phyloP scores from a whole-genome alignment of 2,888 invertebrate genomes.

The Ophion ellenae region DNA sequence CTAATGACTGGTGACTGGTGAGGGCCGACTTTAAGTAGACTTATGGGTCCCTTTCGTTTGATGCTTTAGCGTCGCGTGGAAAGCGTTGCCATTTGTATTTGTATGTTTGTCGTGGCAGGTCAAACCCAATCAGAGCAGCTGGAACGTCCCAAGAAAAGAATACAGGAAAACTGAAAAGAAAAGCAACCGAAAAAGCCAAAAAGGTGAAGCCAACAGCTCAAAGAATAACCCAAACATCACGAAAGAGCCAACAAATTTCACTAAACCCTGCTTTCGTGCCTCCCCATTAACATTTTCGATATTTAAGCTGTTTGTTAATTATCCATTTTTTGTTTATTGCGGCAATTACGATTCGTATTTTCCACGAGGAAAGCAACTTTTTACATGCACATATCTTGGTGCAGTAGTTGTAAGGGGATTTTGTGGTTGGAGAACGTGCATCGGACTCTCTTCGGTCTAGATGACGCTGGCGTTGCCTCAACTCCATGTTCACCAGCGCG shows the following conservation, averaged over 20 bases:
- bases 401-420: slow-evolving; percentile 10
- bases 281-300: too few relatives aligned
- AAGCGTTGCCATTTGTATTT: not conserved
- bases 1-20: slow-evolving; percentile 19
- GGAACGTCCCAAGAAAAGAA: not conserved
- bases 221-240: not conserved
- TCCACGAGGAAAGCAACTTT: not conserved
- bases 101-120: too few relatives aligned
- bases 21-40: not conserved
- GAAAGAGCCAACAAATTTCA: not conserved
- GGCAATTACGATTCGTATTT: not conserved
- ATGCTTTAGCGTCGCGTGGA: not conserved
- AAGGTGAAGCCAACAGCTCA: not conserved
- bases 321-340: too few relatives aligned
- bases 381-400: not conserved
- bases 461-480: slow-evolving; percentile 28
- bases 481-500: slow-evolving; percentile 24
- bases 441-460: slow-evolving; percentile 11
- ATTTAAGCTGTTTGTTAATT: too few relatives aligned
- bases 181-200: not conserved
- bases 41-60: not conserved
- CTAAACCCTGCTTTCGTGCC: too few relatives aligned
- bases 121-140: not conserved
- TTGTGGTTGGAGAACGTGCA: slow-evolving; percentile 7
- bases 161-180: not conserved